Evolutionary conservation across 2,888 invertebrate species (phyloP), one percentile per base, ranked within the genome.

Genomic region (Bhutanitis thaidina): DNA sequence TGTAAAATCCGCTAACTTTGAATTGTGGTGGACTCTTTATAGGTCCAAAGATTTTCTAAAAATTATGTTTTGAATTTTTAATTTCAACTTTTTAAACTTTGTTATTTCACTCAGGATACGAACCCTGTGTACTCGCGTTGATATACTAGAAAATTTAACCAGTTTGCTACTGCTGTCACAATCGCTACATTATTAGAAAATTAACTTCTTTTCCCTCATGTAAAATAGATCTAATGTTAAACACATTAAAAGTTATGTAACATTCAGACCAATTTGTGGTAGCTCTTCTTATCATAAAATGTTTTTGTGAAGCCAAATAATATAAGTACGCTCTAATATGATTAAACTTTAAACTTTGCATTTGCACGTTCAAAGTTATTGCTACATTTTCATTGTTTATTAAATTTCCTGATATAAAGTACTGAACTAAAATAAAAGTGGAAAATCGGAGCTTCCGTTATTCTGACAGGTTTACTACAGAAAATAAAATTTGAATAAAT

Each of bases 401-500:
- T 27, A 4, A 27, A 27, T 20, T 20, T 20, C 5, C 20, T 20
- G 20, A 2, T 13, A 13, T 12, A 12, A 32, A 32, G 7, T 32
- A 5, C 7, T 34, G 34, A 7, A 34, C n/a, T 34, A 34, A 34
- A 13, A 12, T 0, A 4, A 7, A 34, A n/a, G 7, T n/a, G 3
- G 34, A 34, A 34, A 30, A 34, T 7, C 1, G 1, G 34, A 34
- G 13, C 12, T 36, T 36, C 9, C 9, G 36, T 37, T 37, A 37
- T 15, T 41, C 29, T 38, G 9, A 44, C 34, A 16, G 14, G 27
- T 39, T 43, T 30, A 9, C 15, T n/a, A 10, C 16, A 9, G 1
- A 35, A 20, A 30, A 46, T 41, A 51, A 32, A 40, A 45, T 46
- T 51, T 27, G 36, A 47, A 38, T 43, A 52, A 47, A 47, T 43